phyloP scores from a whole-genome alignment of 2,888 invertebrate genomes.

The Zaprionus obscuricornis region DNA sequence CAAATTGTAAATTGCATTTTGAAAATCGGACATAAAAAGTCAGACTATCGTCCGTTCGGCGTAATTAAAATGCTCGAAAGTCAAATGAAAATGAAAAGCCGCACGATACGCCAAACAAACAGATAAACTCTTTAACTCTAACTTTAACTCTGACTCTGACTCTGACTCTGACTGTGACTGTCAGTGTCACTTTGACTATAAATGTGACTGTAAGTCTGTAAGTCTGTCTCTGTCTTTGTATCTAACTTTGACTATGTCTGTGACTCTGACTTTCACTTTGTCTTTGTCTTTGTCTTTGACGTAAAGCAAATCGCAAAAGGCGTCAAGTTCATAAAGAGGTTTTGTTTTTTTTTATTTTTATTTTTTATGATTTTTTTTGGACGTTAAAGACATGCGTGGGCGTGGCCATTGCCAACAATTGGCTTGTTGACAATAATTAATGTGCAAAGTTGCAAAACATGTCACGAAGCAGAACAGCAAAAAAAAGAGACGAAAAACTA shows the following conservation, averaged over 20 bases:
- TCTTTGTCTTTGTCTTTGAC: no score
- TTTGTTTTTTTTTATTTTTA: no score
- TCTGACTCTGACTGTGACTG: not conserved
- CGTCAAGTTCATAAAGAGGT: no score
- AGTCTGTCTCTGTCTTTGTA: no score
- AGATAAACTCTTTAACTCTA: conserved; percentile 4
- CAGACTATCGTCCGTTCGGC: conserved; percentile 16
- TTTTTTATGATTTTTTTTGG: no score
- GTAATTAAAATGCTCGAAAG: conserved; percentile 53
- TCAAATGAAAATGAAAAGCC: conserved; percentile 53
- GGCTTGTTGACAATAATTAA: conserved; percentile 52
- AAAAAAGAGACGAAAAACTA: not conserved
- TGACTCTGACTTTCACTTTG: no score
- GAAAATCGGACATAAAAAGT: conserved; percentile 21
- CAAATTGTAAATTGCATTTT: conserved; percentile 43
- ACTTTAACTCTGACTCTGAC: no score
- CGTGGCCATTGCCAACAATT: not conserved
- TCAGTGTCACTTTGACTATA: no score
- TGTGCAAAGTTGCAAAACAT: conserved; percentile 41
- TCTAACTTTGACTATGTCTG: no score
- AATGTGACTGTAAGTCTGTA: no score
- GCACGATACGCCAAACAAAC: conserved; percentile 21
- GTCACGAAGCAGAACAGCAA: conserved; percentile 5
- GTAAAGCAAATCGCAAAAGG: no score
- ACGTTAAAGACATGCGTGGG: no score